Evolutionary conservation across 2,888 invertebrate genomes (phyloP).

Genomic region (Conistra vaccinii): DNA sequence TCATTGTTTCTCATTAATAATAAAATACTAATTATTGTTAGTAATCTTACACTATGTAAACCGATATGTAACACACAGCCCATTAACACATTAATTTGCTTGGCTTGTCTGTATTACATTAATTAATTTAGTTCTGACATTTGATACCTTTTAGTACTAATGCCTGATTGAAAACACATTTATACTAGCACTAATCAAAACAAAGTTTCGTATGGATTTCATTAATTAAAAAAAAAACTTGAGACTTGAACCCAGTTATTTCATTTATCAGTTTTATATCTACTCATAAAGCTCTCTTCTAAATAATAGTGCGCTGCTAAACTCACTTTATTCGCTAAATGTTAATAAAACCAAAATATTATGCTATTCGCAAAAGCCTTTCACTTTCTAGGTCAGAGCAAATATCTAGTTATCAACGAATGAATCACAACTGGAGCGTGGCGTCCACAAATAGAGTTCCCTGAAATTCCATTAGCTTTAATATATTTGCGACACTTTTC

Average conservation of each 20-base stretch:
- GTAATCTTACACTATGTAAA: slow-evolving; percentile 6
- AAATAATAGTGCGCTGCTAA: neutral
- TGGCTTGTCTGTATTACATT: neutral
- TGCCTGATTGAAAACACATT: neutral
- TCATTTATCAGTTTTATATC: neutral
- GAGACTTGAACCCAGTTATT: neutral
- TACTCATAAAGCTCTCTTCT: neutral
- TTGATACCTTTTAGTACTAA: neutral
- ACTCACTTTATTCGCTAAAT: neutral
- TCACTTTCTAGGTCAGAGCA: neutral
- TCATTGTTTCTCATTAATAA: neutral
- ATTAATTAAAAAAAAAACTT: neutral
- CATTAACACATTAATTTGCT: neutral
- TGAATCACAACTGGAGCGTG: slow-evolving; percentile 5
- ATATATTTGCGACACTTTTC: slow-evolving; percentile 10
- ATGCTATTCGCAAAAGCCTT: neutral
- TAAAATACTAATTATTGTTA: neutral
- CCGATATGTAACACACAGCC: too few relatives aligned
- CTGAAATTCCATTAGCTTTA: slow-evolving; percentile 15
- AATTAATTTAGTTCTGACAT: neutral
- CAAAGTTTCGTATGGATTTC: neutral
- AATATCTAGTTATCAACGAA: neutral
- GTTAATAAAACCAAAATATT: neutral
- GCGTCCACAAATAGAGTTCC: neutral
- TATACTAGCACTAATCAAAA: neutral